Conservation (phyloP, 1,140 invertebrate species). For the Battus philenor region DNA sequence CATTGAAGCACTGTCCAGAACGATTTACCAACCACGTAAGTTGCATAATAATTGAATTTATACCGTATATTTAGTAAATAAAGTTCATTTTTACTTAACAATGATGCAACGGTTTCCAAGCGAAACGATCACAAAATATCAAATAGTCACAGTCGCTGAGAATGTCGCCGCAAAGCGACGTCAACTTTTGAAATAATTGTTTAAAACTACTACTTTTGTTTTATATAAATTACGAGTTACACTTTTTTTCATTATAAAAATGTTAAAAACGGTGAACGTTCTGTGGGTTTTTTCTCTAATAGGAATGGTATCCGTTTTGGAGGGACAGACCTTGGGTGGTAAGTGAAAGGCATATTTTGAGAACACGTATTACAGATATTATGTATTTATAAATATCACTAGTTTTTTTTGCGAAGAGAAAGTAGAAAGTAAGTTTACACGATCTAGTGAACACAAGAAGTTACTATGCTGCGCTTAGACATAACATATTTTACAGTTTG, state of each 20-base stretch:
- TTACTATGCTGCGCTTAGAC: no score
- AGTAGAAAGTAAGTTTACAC: neutral
- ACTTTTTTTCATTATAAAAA: slow-evolving; percentile 9
- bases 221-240: slow-evolving; percentile 6
- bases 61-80: slow-evolving; percentile 8
- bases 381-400: slow-evolving; percentile 1
- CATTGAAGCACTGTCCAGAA: neutral
- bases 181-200: slow-evolving; percentile 38
- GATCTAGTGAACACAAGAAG: no score
- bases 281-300: slow-evolving; percentile 34
- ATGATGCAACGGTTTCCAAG: slow-evolving; percentile 18
- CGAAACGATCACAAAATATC: slow-evolving; percentile 45
- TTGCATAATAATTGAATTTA: neutral
- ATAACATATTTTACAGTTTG: no score
- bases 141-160: slow-evolving; percentile 35
- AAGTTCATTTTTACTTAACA: slow-evolving; percentile 15
- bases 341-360: slow-evolving; percentile 45
- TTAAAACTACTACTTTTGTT: slow-evolving; percentile 22
- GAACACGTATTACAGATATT: slow-evolving; percentile 13
- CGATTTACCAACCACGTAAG: neutral
- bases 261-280: slow-evolving; percentile 31
- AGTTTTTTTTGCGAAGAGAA: slow-evolving; percentile 4
- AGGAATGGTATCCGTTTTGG: slow-evolving; percentile 31
- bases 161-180: slow-evolving; percentile 34
- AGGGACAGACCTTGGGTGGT: slow-evolving; percentile 53